Conservation (phyloP, 2,113 vertebrate genomes). For the Oncorhynchus keta region DNA sequence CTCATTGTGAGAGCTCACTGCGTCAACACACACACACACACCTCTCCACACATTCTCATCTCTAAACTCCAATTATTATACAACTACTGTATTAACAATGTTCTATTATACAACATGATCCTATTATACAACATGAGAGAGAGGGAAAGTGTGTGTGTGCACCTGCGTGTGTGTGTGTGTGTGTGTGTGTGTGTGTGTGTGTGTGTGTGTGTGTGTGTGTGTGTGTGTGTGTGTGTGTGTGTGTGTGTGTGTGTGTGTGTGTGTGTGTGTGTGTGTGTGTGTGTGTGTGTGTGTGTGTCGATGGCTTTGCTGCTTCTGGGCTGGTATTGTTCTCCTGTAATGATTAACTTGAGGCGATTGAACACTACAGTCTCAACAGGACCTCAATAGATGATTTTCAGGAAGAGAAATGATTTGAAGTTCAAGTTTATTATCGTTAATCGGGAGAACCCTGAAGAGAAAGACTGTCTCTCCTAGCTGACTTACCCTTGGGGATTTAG, state of each 20-base stretch:
- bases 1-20: conserved; percentile 26
- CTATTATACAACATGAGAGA: neutral
- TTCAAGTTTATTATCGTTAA: too few relatives aligned
- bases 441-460: too few relatives aligned
- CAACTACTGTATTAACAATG: too few relatives aligned
- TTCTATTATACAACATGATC: neutral
- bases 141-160: neutral
- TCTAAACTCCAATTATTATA: neutral
- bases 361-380: too few relatives aligned
- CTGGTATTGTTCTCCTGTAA: too few relatives aligned
- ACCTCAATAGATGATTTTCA: too few relatives aligned
- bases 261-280: neutral
- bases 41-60: neutral
- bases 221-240: neutral
- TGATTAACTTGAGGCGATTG: too few relatives aligned
- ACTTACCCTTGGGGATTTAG: too few relatives aligned
- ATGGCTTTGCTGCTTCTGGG: neutral
- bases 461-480: too few relatives aligned
- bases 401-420: too few relatives aligned
- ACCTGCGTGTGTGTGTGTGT: neutral
- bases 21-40: conserved; percentile 19
- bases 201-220: neutral
- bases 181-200: neutral
- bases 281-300: neutral
- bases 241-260: neutral